Percentiles rank a stretch among this genome's conserved stretches.
Evolutionary conservation across 1,140 invertebrate genomes (phyloP).

Genomic region (Anagrus nilaparvatae): DNA sequence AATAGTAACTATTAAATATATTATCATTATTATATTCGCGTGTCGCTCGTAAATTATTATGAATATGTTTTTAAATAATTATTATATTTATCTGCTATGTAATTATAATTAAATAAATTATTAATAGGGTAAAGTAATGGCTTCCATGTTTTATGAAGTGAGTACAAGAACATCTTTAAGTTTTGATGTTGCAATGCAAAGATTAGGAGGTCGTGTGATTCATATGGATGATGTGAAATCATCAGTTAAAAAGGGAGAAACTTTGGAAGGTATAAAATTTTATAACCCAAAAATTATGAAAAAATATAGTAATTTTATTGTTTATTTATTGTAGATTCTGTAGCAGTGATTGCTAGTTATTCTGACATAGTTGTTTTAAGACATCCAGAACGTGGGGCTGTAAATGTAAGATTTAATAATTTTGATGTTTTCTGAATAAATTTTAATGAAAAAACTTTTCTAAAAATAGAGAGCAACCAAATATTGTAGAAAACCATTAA

Average conservation of each 20-base stretch:
- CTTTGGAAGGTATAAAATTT: conserved; percentile 59
- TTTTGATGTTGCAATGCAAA: conserved; percentile 91
- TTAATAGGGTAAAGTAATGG: conserved; percentile 81
- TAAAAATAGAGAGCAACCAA: conserved; percentile 62
- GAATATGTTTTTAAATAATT: no score
- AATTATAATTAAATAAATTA: conserved; percentile 11
- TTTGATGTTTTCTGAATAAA: background rate
- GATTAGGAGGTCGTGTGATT: conserved; percentile 86
- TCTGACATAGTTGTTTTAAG: conserved; percentile 87
- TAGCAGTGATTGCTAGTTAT: conserved; percentile 76
- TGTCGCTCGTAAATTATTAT: no score
- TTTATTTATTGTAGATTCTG: conserved; percentile 52
- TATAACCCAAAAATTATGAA: background rate
- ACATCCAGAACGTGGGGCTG: conserved; percentile 89
- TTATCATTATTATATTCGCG: no score
- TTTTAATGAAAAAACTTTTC: background rate
- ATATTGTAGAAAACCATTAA: conserved; percentile 76
- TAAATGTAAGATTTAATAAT: conserved; percentile 53
- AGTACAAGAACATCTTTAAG: conserved; percentile 94
- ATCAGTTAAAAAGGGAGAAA: conserved; percentile 94
- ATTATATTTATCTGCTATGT: conserved; percentile 5
- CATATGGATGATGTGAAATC: conserved; percentile 81
- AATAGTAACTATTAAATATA: no score
- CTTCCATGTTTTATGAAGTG: conserved; percentile 94
- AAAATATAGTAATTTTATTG: background rate